Base-by-base conservation (phyloP, 1,140 invertebrate species). In the Scaptodrosophila lebanonensis region DNA sequence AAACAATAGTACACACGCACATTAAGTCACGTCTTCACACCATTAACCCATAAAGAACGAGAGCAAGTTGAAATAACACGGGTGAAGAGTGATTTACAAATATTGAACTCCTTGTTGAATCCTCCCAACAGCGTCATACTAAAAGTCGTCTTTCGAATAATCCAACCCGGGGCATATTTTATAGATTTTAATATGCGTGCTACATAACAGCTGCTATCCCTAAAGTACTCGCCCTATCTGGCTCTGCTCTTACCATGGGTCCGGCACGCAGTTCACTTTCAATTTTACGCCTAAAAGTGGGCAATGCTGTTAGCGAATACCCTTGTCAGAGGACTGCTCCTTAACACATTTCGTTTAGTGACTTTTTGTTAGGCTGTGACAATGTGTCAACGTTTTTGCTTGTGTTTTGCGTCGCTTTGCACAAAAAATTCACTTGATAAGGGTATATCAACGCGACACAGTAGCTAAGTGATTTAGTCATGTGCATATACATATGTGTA, bases 21-120 rank as follows among this genome's bases (percentile, higher is more conserved):
- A 85, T 85, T 85, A 85, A 85, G 83, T 85, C 83, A 85, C 83
- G 83, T 85, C 85, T 85, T 85, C 83, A 83, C 83, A 85, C 83
- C 83, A 85, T 85, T 85, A 85, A 85, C 83, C 83, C 83, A 85
- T 85, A 85, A 85, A 85, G 82, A 83, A 83, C 66, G 62, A 60
- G 53, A 52, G n/a, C 6, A 12, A 6, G 17, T 9, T 25, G 22
- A 25, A 18, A 27, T 47, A 62, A 30, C 39, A 15, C 7, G 38
- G 9, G 9, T 9, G 11, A 43, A 11, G 22, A 42, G 44, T 40
- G 77, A 83, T 83, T 83, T 82, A 82, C 77, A 83, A 83, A 83
- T 83, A 83, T 83, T 83, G 76, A 83, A 83, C 76, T 71, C 77
- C 68, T 83, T 83, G 63, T 49, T 65, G 48, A 49, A 51, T 43